Base-by-base conservation (phyloP, 2,113 vertebrate genomes). In the Leptosomus discolor region DNA sequence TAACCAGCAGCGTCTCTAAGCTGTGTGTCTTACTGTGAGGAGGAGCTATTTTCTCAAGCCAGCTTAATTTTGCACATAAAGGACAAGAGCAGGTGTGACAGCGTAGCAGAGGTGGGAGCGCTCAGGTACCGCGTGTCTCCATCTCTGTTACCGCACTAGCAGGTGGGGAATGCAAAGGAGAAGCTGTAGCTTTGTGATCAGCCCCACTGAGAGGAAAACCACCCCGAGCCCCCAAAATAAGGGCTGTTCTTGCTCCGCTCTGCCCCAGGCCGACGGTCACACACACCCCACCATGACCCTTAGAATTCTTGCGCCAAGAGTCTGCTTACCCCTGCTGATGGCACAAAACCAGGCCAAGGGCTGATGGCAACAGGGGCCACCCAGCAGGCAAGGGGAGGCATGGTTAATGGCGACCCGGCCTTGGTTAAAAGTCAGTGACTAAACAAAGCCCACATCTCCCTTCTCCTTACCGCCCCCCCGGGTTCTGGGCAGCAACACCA, bases 251-350 rank as follows among this genome's bases (percentile, higher is more conserved):
- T 43, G 69, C 54, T 3, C 0, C 21, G 19, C 1, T 23, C 4
- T 9, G 12, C 23, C 34, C 22, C 29, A 23, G 2, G 5, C 3
- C 2, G 0, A 2, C 32, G 7, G 24, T 34, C 30, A 5, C 54
- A 41, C 20, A 0, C 8, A 5, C 3, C 57, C 81, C 6, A 0
- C 21, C 16, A 32, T 39, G 15, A 15, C 19, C 1, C 0, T 3
- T 2, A 0, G 6, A 9, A 0, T 15, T 3, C 75, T 21, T 63
- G 61, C 65, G 71, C 26, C 9, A 2, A 1, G 37, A 23, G 14
- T 6, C 3, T 5, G 27, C 37, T 37, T 6, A 5, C 5, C 60
- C 27, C 36, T 29, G 19, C 71, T 41, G 37, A 9, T 11, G 43
- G 64, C 70, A n/a, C 34, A 43, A 9, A 48, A 12, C 26, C 1